phyloP scores from a whole-genome alignment of 2,113 vertebrate species.

The Ranitomeya variabilis region DNA sequence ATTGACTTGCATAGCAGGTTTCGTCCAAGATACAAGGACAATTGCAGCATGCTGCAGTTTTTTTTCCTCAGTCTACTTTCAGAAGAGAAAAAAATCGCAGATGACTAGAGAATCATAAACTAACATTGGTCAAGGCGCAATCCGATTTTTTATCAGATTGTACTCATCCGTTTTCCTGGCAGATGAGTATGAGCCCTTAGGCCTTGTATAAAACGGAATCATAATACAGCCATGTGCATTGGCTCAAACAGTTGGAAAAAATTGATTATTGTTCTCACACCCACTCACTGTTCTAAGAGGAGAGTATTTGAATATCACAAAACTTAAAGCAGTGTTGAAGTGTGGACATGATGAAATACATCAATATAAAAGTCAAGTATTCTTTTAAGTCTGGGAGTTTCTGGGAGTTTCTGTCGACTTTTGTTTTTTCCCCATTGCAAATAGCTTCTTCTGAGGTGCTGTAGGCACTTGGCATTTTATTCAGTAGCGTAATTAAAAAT shows the following conservation, averaged over 20 bases:
- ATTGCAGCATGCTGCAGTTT: too few species aligned
- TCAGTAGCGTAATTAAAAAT: constrained; percentile 33
- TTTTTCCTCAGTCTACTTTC: too few species aligned
- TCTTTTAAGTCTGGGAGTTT: background rate
- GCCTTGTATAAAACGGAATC: too few species aligned
- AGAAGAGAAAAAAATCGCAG: too few species aligned
- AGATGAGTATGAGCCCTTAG: too few species aligned
- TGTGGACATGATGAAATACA: background rate
- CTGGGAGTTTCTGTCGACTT: background rate
- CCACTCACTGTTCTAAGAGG: background rate
- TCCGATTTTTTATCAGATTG: too few species aligned
- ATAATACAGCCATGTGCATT: too few species aligned
- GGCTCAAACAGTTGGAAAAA: background rate
- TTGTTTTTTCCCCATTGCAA: background rate
- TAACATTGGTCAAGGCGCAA: too few species aligned
- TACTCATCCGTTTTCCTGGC: too few species aligned
- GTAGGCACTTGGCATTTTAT: constrained; percentile 36
- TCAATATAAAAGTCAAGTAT: background rate
- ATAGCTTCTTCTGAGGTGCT: constrained; percentile 29
- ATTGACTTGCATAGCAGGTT: too few species aligned
- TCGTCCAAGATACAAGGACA: too few species aligned
- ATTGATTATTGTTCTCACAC: background rate
- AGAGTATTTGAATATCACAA: background rate
- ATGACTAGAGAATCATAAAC: too few species aligned
- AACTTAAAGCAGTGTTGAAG: background rate